Evolutionary conservation across 2,888 invertebrate genomes (phyloP).

Genomic region (Pollenia amentaria): DNA sequence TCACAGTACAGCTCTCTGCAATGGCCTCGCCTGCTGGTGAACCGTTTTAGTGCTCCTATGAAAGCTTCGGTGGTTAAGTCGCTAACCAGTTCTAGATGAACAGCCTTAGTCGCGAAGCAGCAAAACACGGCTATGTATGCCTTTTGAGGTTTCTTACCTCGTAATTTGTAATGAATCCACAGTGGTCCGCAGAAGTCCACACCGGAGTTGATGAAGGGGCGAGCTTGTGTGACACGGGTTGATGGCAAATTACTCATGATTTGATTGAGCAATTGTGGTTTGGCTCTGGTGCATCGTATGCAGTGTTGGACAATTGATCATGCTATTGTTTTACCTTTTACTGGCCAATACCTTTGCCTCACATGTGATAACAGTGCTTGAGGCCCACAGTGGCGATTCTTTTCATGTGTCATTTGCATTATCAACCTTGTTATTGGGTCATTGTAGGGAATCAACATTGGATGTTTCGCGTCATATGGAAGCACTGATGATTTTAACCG

Average conservation of each 20-base stretch:
- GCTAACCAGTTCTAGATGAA: slow-evolving; percentile 26
- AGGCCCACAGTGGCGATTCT: slow-evolving; percentile 7
- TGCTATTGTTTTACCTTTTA: neutral
- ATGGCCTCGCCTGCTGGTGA: slow-evolving; percentile 9
- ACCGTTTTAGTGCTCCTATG: slow-evolving; percentile 14
- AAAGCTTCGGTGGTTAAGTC: slow-evolving; percentile 29
- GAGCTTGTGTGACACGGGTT: neutral
- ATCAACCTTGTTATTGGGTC: neutral
- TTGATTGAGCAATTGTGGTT: slow-evolving; percentile 11
- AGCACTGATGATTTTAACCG: slow-evolving; percentile 3
- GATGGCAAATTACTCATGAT: slow-evolving; percentile 13
- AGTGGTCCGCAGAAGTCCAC: slow-evolving; percentile 7
- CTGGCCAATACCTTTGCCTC: slow-evolving; percentile 7
- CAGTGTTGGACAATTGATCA: neutral
- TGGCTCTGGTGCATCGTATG: slow-evolving; percentile 12
- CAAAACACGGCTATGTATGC: neutral
- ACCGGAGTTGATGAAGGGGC: neutral
- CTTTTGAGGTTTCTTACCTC: slow-evolving; percentile 18
- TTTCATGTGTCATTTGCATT: slow-evolving; percentile 1
- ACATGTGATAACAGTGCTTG: too few relatives aligned
- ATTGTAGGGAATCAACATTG: neutral
- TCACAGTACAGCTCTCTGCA: slow-evolving; percentile 15
- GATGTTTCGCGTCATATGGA: neutral
- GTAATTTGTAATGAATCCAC: slow-evolving; percentile 4
- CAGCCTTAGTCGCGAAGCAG: slow-evolving; percentile 31